These are phyloP conservation scores for Deroplatys truncata DNA, from an alignment of 2,888 invertebrate species.

Conservation along the genomic window DNA sequence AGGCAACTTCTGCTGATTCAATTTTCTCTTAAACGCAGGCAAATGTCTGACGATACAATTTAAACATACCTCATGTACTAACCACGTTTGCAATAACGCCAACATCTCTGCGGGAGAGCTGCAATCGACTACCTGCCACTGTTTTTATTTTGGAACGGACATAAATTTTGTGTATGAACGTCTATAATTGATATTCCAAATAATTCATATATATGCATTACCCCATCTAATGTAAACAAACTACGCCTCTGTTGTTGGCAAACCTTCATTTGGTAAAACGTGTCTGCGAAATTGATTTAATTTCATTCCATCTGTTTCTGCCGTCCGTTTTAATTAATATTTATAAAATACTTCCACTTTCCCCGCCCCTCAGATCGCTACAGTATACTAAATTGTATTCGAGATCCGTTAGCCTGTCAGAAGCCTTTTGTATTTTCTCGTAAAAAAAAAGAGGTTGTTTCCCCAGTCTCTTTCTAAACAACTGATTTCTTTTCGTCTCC, in stretches of 20 bases:
- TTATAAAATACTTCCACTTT: not conserved
- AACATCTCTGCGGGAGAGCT: not conserved
- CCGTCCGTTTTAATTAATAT: not conserved
- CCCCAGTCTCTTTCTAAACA: not conserved
- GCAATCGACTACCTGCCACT: not conserved
- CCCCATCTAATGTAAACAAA: not conserved
- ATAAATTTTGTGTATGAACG: not conserved
- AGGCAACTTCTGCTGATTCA: no score
- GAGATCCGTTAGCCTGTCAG: not conserved
- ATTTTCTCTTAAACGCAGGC: no score
- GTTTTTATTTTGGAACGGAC: not conserved
- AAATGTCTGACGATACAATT: no score
- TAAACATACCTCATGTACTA: no score
- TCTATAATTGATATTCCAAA: not conserved
- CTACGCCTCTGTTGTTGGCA: not conserved
- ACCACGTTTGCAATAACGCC: not conserved
- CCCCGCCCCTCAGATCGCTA: not conserved
- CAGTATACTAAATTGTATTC: not conserved
- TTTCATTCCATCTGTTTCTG: not conserved
- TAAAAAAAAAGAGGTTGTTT: not conserved
- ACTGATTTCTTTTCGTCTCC: not conserved
- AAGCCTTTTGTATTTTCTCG: not conserved
- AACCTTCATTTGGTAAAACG: not conserved
- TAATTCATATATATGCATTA: not conserved
- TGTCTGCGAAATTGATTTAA: not conserved